phyloP scores from a whole-genome alignment of 1,140 invertebrate genomes.

The Ditylenchus dipsaci region DNA sequence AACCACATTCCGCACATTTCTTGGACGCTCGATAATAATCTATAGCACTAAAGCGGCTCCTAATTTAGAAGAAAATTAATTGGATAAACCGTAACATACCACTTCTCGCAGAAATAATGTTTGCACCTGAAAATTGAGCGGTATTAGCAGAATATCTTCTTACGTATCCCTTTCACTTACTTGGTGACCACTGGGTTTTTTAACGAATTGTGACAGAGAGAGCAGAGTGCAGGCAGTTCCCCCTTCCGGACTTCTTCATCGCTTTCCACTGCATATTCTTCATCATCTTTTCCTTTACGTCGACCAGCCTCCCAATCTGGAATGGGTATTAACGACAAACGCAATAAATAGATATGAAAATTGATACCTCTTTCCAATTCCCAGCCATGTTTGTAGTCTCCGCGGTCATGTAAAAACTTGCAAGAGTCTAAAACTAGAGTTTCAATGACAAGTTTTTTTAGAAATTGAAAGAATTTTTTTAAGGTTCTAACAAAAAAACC shows the following conservation, averaged over 20 bases:
- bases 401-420: slow-evolving; percentile 94
- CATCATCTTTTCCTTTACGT: slow-evolving; percentile 26
- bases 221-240: slow-evolving; percentile 83
- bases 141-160: slow-evolving; percentile 14
- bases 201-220: slow-evolving; percentile 84
- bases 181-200: slow-evolving; percentile 85
- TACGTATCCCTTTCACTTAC: too few species aligned
- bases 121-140: slow-evolving; percentile 74
- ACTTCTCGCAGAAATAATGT: slow-evolving; percentile 97
- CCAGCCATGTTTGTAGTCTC: slow-evolving; percentile 70
- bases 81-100: too few species aligned
- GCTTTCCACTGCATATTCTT: slow-evolving; percentile 26
- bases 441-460: not conserved
- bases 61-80: too few species aligned
- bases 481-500: too few species aligned
- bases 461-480: too few species aligned
- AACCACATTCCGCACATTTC: slow-evolving; percentile 82
- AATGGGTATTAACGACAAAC: not conserved
- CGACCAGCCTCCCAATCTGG: slow-evolving; percentile 13
- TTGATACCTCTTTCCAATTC: slow-evolving; percentile 4
- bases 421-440: slow-evolving; percentile 74
- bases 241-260: slow-evolving; percentile 76
- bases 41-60: slow-evolving; percentile 87
- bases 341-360: not conserved
- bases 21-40: slow-evolving; percentile 79